phyloP scores from a whole-genome alignment of 2,888 invertebrate genomes.

The Celastrina argiolus region DNA sequence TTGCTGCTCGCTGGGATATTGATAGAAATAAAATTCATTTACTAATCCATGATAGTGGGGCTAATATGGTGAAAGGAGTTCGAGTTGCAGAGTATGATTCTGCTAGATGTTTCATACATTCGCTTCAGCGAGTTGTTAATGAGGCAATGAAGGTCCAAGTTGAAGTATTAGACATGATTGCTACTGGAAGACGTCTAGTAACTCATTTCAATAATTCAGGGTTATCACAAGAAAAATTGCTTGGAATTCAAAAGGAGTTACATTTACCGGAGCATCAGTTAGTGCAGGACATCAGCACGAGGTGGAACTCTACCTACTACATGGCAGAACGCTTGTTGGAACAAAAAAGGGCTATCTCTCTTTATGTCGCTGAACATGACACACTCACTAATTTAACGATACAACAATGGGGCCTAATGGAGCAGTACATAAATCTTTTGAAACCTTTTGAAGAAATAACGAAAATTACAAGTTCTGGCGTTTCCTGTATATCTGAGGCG shows the following conservation, averaged over 20 bases:
- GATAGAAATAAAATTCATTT: slow-evolving; percentile 37
- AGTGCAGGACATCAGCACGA: slow-evolving; percentile 36
- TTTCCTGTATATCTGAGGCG: slow-evolving; percentile 36
- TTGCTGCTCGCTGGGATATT: slow-evolving; percentile 40
- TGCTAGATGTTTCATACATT: slow-evolving; percentile 39
- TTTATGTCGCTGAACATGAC: slow-evolving; percentile 33
- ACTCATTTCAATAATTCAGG: slow-evolving; percentile 34
- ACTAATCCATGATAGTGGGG: slow-evolving; percentile 39
- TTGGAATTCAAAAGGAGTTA: slow-evolving; percentile 37
- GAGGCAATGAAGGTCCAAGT: slow-evolving; percentile 38
- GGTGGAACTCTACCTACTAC: slow-evolving; percentile 39
- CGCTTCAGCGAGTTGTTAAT: slow-evolving; percentile 35
- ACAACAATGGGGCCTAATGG: slow-evolving; percentile 36
- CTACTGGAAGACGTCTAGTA: slow-evolving; percentile 39
- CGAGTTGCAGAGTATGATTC: slow-evolving; percentile 37
- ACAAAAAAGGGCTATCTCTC: slow-evolving; percentile 36
- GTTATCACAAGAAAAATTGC: slow-evolving; percentile 30
- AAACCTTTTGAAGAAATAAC: slow-evolving; percentile 41
- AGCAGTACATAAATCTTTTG: slow-evolving; percentile 35
- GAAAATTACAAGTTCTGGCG: slow-evolving; percentile 37
- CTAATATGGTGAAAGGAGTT: slow-evolving; percentile 40
- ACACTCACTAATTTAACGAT: slow-evolving; percentile 31
- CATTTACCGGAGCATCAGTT: slow-evolving; percentile 38
- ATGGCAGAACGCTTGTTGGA: slow-evolving; percentile 35
- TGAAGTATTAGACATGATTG: slow-evolving; percentile 35